Conservation (phyloP, 2,113 vertebrate genomes). For the Phasianus colchicus region DNA sequence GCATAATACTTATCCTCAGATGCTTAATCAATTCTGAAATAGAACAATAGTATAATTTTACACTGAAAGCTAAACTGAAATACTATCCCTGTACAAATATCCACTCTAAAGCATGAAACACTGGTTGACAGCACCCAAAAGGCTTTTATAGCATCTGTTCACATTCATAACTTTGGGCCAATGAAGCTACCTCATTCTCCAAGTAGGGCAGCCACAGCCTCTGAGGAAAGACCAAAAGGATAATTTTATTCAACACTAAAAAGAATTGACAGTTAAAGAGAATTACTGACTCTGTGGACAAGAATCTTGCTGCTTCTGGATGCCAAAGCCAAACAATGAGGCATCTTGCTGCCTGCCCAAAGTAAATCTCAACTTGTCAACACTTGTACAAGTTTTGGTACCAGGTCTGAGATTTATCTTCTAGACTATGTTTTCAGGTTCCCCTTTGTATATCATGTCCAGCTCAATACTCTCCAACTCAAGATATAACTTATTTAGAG, state of each 20-base stretch:
- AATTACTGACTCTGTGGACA: neutral
- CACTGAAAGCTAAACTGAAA: slow-evolving; percentile 42
- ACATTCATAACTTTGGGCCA: neutral
- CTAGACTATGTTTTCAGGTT: neutral
- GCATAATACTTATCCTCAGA: neutral
- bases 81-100: neutral
- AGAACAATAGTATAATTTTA: slow-evolving; percentile 36
- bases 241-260: neutral
- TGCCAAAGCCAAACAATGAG: neutral
- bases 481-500: neutral
- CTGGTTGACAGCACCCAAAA: neutral
- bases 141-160: neutral
- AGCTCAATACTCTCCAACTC: neutral
- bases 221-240: neutral
- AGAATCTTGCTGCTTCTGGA: neutral
- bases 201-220: neutral
- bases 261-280: neutral
- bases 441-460: neutral
- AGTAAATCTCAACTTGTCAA: neutral
- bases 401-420: neutral
- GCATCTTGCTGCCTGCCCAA: neutral
- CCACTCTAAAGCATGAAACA: neutral
- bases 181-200: neutral
- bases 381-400: neutral
- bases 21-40: neutral